Evolutionary conservation across 2,888 invertebrate species (phyloP).

Genomic region (Himalopsyche tibetana): DNA sequence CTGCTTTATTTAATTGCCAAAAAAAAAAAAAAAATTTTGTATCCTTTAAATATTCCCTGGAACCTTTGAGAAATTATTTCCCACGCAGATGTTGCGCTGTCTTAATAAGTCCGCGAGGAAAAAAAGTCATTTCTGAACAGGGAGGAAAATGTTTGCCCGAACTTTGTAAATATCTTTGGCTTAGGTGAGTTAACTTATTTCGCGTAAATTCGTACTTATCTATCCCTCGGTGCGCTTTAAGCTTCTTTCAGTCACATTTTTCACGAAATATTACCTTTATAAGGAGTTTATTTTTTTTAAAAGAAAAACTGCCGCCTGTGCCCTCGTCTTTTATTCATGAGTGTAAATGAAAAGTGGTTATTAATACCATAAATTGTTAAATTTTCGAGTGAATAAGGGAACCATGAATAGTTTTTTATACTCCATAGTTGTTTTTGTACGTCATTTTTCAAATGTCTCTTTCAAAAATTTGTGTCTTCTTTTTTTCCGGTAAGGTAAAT

Average conservation of each 20-base stretch:
- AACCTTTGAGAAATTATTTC: neutral
- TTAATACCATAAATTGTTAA: neutral
- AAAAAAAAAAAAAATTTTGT: too few species aligned
- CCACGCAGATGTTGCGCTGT: neutral
- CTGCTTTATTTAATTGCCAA: neutral
- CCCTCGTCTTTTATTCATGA: neutral
- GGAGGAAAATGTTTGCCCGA: neutral
- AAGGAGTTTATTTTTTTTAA: conserved; percentile 9
- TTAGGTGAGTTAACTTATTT: conserved; percentile 38
- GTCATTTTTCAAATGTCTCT: too few species aligned
- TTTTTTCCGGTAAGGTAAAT: too few species aligned
- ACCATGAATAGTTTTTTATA: too few species aligned
- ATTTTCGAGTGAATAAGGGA: too few species aligned
- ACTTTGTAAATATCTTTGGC: conserved; percentile 15
- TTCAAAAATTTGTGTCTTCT: too few species aligned
- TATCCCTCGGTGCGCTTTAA: conserved; percentile 46
- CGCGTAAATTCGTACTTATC: conserved; percentile 48
- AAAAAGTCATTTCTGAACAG: neutral
- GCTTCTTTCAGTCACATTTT: conserved; percentile 34
- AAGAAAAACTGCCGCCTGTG: conserved; percentile 11
- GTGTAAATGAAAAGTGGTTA: neutral
- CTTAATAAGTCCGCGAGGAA: conserved; percentile 8
- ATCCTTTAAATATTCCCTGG: neutral
- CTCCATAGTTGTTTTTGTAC: too few species aligned
- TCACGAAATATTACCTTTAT: conserved; percentile 40